These are phyloP conservation scores for Platalea minor DNA, from an alignment of 2,797 vertebrate genomes.

Conservation along the genomic window DNA sequence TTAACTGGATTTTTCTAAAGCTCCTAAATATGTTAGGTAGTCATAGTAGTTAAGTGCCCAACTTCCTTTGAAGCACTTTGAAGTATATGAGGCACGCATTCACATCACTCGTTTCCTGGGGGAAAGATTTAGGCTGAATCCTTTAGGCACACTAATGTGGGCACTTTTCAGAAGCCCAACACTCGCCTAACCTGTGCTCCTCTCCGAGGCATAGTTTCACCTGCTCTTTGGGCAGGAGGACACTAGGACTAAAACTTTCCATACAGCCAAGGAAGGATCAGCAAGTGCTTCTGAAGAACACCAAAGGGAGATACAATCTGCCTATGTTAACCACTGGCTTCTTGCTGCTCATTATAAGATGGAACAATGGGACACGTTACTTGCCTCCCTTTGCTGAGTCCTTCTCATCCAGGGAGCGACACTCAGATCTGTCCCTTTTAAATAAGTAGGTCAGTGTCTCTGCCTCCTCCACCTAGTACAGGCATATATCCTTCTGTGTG, in stretches of 20 bases:
- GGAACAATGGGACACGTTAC: background rate
- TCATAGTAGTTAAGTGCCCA: background rate
- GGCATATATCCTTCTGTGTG: background rate
- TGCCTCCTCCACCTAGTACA: background rate
- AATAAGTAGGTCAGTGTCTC: background rate
- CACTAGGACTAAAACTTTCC: background rate
- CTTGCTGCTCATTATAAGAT: background rate
- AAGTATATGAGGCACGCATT: background rate
- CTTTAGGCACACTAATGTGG: background rate
- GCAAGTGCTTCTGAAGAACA: background rate
- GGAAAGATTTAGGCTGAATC: background rate
- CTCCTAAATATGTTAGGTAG: background rate
- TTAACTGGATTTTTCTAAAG: background rate
- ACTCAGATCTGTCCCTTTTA: background rate
- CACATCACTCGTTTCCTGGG: background rate
- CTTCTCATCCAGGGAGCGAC: background rate
- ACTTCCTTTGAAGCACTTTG: background rate
- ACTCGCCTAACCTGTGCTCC: background rate
- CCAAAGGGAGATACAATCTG: background rate
- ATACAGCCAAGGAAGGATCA: background rate
- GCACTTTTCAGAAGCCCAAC: background rate
- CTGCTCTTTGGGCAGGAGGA: background rate
- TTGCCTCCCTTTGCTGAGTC: background rate
- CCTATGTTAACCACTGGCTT: background rate
- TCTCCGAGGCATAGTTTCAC: background rate